Percentiles rank a stretch among this genome's conserved stretches.
Conservation (phyloP, 2,797 vertebrate genomes). For the Dipus sagitta region DNA sequence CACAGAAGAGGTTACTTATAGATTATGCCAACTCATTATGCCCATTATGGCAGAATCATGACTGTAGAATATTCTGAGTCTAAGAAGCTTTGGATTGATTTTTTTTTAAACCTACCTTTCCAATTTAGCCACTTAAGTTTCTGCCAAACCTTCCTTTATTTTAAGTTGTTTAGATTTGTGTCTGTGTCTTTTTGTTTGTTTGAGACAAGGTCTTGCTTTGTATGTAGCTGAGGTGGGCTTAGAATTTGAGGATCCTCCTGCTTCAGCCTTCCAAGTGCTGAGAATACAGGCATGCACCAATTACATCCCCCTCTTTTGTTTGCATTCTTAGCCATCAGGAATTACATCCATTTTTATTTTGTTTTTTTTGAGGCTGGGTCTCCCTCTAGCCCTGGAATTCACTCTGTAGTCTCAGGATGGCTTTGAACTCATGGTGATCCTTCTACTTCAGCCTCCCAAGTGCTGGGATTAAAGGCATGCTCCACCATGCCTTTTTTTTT, state of each 20-base stretch:
- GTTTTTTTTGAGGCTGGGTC: no score
- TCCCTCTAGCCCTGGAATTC: no score
- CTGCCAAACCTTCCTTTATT: conserved; percentile 27
- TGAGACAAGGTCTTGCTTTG: background rate
- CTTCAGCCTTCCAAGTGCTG: background rate
- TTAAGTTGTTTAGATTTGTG: conserved; percentile 32
- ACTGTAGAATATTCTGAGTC: conserved; percentile 58
- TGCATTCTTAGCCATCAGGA: background rate
- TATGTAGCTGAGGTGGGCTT: background rate
- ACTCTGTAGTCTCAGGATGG: no score
- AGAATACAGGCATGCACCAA: background rate
- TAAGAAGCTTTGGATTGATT: conserved; percentile 77
- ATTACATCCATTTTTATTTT: background rate
- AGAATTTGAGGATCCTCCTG: background rate
- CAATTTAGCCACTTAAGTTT: conserved; percentile 55
- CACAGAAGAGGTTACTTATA: conserved; percentile 44
- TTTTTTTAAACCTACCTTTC: conserved; percentile 43
- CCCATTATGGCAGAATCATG: conserved; percentile 29
- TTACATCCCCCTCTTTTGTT: background rate
- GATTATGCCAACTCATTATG: conserved; percentile 60
- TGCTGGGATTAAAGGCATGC: no score
- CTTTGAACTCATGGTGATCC: no score
- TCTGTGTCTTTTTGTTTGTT: conserved; percentile 7
- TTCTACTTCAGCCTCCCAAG: no score
- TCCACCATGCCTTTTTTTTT: no score